Evolutionary conservation across 2,113 vertebrate species (phyloP).

Genomic region (Epinephelus lanceolatus): DNA sequence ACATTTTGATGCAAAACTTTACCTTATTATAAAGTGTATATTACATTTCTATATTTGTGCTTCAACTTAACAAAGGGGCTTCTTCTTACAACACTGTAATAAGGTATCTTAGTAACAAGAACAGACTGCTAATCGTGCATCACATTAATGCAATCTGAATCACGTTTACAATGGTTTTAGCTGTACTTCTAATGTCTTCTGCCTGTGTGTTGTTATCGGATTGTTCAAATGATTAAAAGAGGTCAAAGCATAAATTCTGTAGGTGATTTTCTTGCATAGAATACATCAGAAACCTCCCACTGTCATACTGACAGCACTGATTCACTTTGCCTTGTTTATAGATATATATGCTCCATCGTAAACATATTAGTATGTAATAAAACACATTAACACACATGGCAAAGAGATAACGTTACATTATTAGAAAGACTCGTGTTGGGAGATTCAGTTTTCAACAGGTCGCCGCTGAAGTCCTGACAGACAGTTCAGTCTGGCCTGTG

Average conservation of each 20-base stretch:
- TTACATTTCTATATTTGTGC: not conserved
- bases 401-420: not conserved
- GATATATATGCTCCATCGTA: not conserved
- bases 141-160: not conserved
- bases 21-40: not conserved
- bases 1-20: not conserved
- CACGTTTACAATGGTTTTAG: not conserved
- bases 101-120: not conserved
- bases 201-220: not conserved
- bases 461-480: slow-evolving; percentile 1
- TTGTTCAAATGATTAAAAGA: not conserved
- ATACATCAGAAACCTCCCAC: not conserved
- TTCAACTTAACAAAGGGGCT: not conserved
- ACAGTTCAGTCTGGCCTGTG: slow-evolving; percentile 36
- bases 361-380: not conserved
- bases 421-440: not conserved
- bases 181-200: not conserved
- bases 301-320: not conserved
- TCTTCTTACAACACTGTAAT: not conserved
- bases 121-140: not conserved
- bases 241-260: not conserved
- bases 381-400: not conserved
- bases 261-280: not conserved
- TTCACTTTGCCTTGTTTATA: not conserved
- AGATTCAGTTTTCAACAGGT: slow-evolving; percentile 16